Conservation (phyloP, 1,140 invertebrate species). For the Eriosoma lanigerum region DNA sequence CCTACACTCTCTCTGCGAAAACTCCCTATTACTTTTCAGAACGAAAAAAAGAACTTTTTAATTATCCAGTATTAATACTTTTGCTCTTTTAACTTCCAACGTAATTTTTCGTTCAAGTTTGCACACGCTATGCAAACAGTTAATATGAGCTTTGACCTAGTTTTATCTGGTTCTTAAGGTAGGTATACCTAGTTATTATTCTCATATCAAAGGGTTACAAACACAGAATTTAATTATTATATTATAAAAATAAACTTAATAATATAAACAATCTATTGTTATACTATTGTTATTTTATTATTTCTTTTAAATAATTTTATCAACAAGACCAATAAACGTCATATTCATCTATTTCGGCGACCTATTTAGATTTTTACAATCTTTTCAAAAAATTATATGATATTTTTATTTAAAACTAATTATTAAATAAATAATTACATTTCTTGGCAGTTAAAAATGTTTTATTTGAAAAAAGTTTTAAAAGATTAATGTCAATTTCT, state of each 20-base stretch:
- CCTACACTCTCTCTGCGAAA: not conserved
- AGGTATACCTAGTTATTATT: not conserved
- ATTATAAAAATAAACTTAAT: not conserved
- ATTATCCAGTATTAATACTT: slow-evolving; percentile 45
- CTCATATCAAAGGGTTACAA: not conserved
- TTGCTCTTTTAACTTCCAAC: slow-evolving; percentile 27
- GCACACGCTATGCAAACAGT: not conserved
- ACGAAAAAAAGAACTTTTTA: slow-evolving; percentile 43
- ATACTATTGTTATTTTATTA: too few species aligned
- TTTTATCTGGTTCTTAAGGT: slow-evolving; percentile 1
- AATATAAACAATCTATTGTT: not conserved
- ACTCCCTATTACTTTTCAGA: slow-evolving; percentile 27
- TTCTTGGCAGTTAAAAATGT: too few species aligned
- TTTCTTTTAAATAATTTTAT: too few species aligned
- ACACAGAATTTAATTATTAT: not conserved
- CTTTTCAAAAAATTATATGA: not conserved
- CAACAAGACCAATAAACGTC: too few species aligned
- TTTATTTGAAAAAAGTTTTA: too few species aligned
- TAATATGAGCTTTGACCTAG: slow-evolving; percentile 22
- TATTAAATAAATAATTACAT: too few species aligned
- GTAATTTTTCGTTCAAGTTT: slow-evolving; percentile 29
- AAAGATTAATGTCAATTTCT: too few species aligned
- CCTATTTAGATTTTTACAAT: not conserved
- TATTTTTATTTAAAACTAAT: too few species aligned
- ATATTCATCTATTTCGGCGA: too few species aligned